Evolutionary conservation across 2,888 invertebrate genomes (phyloP), one percentile per base, ranked within the genome.

Genomic region (Dichetophora obliterata): DNA sequence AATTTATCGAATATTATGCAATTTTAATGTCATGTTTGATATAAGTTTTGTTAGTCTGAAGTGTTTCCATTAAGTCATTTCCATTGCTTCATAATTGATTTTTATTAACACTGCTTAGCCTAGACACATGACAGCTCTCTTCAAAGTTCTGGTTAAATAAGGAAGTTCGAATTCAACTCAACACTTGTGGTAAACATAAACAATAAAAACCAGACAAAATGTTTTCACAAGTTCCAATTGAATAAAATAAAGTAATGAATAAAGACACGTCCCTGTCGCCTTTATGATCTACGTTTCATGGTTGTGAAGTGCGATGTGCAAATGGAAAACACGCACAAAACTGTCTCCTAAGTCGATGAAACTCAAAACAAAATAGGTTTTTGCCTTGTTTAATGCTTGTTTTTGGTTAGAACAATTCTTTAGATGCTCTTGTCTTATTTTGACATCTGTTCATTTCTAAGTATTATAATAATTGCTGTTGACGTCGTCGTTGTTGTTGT

Each of bases 321-420:
- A 61, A n/a, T 19, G 61, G 61, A 22, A 31, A 52, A 69, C 69
- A 31, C 54, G 52, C 70, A 52, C 34, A 22, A 57, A 70, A 70
- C 11, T n/a, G 73, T 61, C 61, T 69, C 43, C 43, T 11, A 43
- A 59, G 61, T 61, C 54, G 57, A 22, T 22, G 37, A 57, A 70
- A 70, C 31, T 70, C 31, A 19, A 52, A 70, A 66, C 65, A 24
- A 65, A 68, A 78, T 48, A 68, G 52, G 48, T 63, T 63, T 73
- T 63, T 61, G 50, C 61, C 68, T 75, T 43, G 66, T 73, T 78
- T 72, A 34, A 70, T 76, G 76, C 73, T 16, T 74, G 66, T 68
- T 50, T 69, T 73, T 31, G 73, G 74, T 65, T 50, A n/a, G 4
- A 57, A 63, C 54, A 65, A 48, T 34, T 70, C 54, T 22, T 73